Conservation (phyloP, 2,797 vertebrate genomes). For the Emydoidea blandingii region DNA sequence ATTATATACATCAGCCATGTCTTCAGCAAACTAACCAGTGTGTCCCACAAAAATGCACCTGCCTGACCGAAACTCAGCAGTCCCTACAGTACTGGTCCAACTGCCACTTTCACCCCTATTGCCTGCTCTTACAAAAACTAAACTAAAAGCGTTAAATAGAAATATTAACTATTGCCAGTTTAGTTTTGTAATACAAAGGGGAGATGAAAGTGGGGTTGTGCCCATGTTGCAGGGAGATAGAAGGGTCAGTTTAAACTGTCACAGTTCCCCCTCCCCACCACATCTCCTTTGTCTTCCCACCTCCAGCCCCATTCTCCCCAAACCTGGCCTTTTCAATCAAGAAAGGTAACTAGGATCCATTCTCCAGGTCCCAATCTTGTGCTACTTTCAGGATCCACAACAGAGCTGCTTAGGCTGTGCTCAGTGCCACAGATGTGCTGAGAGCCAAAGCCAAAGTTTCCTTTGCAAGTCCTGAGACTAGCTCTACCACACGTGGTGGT, state of each 20-base stretch:
- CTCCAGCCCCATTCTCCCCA: neutral
- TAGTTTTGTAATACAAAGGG: neutral
- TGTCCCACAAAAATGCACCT: neutral
- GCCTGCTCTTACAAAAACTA: neutral
- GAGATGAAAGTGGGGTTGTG: neutral
- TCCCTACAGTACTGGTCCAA: neutral
- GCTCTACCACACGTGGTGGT: neutral
- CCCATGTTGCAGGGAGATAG: accelerated
- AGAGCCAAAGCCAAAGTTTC: neutral
- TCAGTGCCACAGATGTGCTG: neutral
- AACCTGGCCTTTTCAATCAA: neutral
- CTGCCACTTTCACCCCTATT: neutral
- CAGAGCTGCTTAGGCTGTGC: neutral
- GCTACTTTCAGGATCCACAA: accelerated
- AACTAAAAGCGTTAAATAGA: neutral
- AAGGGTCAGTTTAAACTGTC: neutral
- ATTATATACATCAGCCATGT: neutral
- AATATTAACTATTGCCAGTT: neutral
- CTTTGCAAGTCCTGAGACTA: neutral
- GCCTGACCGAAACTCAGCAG: neutral
- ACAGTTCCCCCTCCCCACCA: neutral
- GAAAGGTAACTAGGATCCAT: neutral
- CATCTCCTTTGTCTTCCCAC: neutral
- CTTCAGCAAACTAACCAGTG: neutral
- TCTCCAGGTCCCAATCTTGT: neutral